Base-by-base conservation (phyloP, 35 echinoderm and acorn worm genomes). In the Diadema setosum region DNA sequence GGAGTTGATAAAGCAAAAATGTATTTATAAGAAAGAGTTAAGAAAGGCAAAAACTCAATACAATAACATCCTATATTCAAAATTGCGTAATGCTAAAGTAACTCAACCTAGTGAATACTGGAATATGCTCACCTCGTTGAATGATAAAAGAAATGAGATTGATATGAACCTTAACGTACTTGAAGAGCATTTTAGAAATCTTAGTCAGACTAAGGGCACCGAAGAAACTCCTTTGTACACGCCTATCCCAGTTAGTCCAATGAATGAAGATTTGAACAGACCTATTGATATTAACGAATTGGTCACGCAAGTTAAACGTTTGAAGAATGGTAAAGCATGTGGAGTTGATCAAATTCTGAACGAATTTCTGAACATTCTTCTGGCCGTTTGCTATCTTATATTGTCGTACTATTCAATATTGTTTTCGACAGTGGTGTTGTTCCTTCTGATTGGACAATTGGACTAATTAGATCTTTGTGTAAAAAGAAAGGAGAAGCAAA, bases 291-390 rank as follows among this genome's bases (percentile, higher is more conserved):
- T 5, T 39, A 21, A 61, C 61, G 48, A 61, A 84, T 12, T 61
- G 23, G 36, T 29, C 5, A 25, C 44, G 8, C 40, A 15, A 31
- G n/a, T 60, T 17, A 46, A 65, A 11, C 65, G 33, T 27, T 39
- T 86, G 12, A 65, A 70, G 40, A 86, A 86, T 29, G 29, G 39
- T 21, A 86, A 86, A 69, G 29, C 84, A 20, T 41, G 39, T 55
- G 85, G 85, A 49, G 25, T 26, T 74, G 65, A 87, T 87, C 7
- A 74, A 17, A 42, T 87, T 48, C 14, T 48, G 15, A 87, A 87
- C 63, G 85, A 87, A 75, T 87, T 87, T 75, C 14, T 87, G 25
- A 87, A 70, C 18, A 86, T 32, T 25, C 16, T n/a, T 37, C 84
- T 21, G 18, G 29, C 39, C 17, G 15, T 11, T 8, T 87, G 6